Conservation (phyloP, 2,113 vertebrate species). For the Prinia subflava region DNA sequence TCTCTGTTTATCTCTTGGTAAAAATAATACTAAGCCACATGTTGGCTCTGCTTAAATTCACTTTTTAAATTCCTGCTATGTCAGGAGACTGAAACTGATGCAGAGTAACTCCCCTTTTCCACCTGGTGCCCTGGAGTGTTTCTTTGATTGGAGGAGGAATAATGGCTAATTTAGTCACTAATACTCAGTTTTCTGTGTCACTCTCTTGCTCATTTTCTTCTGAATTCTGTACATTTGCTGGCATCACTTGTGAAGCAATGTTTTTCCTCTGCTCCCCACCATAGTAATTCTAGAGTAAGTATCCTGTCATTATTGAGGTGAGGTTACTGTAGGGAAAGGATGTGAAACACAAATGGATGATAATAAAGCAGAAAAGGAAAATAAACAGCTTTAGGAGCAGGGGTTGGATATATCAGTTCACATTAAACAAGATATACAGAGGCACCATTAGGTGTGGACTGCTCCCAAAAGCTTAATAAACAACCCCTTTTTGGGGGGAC, state of each 20-base stretch:
- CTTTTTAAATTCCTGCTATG: neutral
- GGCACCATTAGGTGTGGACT: neutral
- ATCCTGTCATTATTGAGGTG: neutral
- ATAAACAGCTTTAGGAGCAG: neutral
- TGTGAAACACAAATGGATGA: neutral
- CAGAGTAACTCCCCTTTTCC: neutral
- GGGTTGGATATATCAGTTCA: neutral
- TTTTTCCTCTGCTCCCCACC: neutral
- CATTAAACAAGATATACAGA: neutral
- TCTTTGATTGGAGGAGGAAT: neutral
- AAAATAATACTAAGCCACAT: neutral
- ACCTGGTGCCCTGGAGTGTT: rapidly evolving
- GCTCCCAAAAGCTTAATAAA: neutral
- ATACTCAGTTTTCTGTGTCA: neutral
- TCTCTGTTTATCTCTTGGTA: neutral
- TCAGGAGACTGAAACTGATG: neutral
- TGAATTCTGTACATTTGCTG: neutral
- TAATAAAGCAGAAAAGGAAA: constrained; percentile 6
- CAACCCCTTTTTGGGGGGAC: neutral
- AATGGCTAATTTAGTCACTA: neutral
- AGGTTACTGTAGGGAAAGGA: neutral
- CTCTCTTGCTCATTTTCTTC: neutral
- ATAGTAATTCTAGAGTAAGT: neutral
- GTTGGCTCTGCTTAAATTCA: neutral
- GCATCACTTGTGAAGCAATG: neutral